Conservation (phyloP, 2,113 vertebrate species). For the Haemorhous mexicanus region DNA sequence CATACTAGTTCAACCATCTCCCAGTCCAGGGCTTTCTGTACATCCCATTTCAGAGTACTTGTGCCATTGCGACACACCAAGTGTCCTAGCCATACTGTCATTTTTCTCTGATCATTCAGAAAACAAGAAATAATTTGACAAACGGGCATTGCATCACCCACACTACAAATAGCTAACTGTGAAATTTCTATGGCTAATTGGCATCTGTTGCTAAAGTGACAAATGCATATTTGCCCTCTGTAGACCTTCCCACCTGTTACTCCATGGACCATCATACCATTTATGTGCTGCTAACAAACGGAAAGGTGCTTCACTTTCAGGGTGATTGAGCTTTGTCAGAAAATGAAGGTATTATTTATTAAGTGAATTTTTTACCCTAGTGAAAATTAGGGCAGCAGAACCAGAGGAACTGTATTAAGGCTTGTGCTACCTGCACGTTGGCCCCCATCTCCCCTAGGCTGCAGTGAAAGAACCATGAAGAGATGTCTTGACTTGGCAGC, state of each 20-base stretch:
- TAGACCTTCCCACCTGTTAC: not conserved
- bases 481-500: not conserved
- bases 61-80: rapidly evolving
- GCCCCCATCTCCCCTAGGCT: not conserved
- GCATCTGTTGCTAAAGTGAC: not conserved
- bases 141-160: not conserved
- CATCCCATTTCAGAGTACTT: not conserved
- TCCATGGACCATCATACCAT: not conserved
- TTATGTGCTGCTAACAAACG: not conserved
- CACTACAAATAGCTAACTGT: not conserved
- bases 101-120: not conserved
- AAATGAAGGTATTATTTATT: not conserved
- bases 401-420: not conserved
- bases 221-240: not conserved
- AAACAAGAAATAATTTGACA: not conserved
- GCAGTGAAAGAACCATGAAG: not conserved
- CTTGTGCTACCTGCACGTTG: not conserved
- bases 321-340: not conserved
- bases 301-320: not conserved
- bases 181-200: not conserved
- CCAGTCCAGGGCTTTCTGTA: not conserved
- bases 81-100: not conserved
- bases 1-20: not conserved
- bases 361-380: not conserved
- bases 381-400: not conserved